These are phyloP conservation scores for Kradibia gibbosae DNA, from an alignment of 1,140 invertebrate species.

Conservation along the genomic window DNA sequence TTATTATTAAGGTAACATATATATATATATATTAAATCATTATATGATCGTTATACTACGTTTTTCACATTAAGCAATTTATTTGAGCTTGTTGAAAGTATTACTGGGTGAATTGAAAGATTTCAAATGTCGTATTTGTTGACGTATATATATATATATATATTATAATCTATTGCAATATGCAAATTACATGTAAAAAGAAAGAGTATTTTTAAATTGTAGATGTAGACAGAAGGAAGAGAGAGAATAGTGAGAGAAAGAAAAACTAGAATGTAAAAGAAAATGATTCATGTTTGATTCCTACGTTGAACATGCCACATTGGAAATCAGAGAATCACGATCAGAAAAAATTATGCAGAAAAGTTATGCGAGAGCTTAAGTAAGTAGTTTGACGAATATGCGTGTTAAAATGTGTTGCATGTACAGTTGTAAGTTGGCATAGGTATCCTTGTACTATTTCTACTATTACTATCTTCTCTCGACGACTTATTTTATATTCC, in stretches of 20 bases:
- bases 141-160: background rate
- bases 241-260: background rate
- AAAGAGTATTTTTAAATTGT: too few relatives aligned
- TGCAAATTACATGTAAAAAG: too few relatives aligned
- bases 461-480: background rate
- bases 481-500: background rate
- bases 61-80: conserved; percentile 11
- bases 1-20: background rate
- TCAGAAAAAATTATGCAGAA: background rate
- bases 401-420: background rate
- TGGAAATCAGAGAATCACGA: conserved; percentile 37
- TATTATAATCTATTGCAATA: background rate
- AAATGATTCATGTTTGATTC: conserved; percentile 11
- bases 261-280: background rate
- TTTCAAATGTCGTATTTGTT: background rate
- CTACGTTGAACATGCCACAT: background rate
- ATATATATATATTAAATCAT: background rate
- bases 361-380: background rate
- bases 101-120: conserved; percentile 27
- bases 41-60: background rate
- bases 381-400: background rate
- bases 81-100: conserved; percentile 12
- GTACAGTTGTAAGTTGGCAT: background rate
- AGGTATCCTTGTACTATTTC: background rate
- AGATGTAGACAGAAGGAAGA: background rate